phyloP scores from a whole-genome alignment of 2,113 vertebrate species.

The Epinephelus fuscoguttatus region DNA sequence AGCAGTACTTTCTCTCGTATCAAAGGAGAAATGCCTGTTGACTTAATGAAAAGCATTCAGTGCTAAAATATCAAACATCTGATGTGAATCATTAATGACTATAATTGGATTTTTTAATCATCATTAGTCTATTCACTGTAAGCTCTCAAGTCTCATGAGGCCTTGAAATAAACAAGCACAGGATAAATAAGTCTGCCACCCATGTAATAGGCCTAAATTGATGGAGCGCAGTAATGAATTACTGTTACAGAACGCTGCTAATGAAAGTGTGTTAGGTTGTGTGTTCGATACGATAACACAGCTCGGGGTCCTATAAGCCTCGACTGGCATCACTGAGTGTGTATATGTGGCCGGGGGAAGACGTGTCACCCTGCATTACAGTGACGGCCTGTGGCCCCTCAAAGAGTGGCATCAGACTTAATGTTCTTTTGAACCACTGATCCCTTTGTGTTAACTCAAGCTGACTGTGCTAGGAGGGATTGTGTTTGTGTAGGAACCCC shows the following conservation, averaged over 20 bases:
- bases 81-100: conserved; percentile 16
- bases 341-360: conserved; percentile 31
- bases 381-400: conserved; percentile 57
- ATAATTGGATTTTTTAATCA: conserved; percentile 46
- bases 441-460: conserved; percentile 64
- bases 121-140: conserved; percentile 31
- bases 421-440: conserved; percentile 65
- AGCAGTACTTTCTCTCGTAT: not conserved
- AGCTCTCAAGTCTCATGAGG: conserved; percentile 38
- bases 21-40: not conserved
- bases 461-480: conserved; percentile 54
- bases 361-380: conserved; percentile 68
- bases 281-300: conserved; percentile 35
- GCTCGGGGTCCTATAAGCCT: conserved; percentile 35
- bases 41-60: conserved; percentile 10
- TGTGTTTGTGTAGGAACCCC: conserved; percentile 37
- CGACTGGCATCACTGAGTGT: conserved; percentile 13
- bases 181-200: conserved; percentile 56
- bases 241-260: conserved; percentile 44
- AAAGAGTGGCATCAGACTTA: conserved; percentile 57
- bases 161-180: conserved; percentile 46
- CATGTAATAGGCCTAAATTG: conserved; percentile 46
- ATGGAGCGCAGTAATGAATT: conserved; percentile 56
- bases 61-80: not conserved
- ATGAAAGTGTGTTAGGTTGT: conserved; percentile 51